phyloP scores from a whole-genome alignment of 1,140 invertebrate genomes.

The Pantala flavescens region DNA sequence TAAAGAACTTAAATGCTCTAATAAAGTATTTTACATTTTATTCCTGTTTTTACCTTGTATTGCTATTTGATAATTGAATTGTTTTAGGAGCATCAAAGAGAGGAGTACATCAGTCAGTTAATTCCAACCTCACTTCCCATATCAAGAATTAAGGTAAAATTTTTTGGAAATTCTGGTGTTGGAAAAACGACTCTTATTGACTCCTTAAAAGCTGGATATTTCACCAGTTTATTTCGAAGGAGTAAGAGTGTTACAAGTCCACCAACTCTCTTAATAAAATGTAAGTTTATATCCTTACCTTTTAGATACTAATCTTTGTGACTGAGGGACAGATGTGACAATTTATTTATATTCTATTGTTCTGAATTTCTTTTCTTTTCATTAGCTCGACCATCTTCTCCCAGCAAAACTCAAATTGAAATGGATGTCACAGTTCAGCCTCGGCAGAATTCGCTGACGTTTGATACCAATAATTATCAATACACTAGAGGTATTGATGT shows the following conservation, averaged over 20 bases:
- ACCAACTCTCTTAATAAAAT: slow-evolving; percentile 32
- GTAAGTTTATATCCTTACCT: slow-evolving; percentile 24
- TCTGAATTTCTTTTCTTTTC: slow-evolving; percentile 19
- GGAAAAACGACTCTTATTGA: slow-evolving; percentile 68
- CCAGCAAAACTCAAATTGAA: slow-evolving; percentile 38
- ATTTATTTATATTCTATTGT: background rate
- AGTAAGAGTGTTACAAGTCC: slow-evolving; percentile 25
- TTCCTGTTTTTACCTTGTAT: slow-evolving; percentile 15
- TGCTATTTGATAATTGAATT: slow-evolving; percentile 17
- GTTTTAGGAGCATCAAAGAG: slow-evolving; percentile 40
- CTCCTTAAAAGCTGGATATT: slow-evolving; percentile 56
- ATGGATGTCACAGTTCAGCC: slow-evolving; percentile 44
- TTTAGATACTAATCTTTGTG: no score
- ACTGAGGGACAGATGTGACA: background rate
- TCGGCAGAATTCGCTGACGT: slow-evolving; percentile 48
- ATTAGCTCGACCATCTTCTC: slow-evolving; percentile 34
- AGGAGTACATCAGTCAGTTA: slow-evolving; percentile 59
- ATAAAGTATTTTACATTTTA: background rate
- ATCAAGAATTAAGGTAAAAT: slow-evolving; percentile 58
- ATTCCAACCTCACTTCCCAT: slow-evolving; percentile 51
- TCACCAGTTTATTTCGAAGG: slow-evolving; percentile 51
- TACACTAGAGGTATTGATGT: slow-evolving; percentile 60
- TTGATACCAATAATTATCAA: slow-evolving; percentile 49
- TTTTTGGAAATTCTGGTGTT: slow-evolving; percentile 65
- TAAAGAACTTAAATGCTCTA: background rate